Conservation (phyloP, 2,797 vertebrate species). For the Gambelia wislizenii region DNA sequence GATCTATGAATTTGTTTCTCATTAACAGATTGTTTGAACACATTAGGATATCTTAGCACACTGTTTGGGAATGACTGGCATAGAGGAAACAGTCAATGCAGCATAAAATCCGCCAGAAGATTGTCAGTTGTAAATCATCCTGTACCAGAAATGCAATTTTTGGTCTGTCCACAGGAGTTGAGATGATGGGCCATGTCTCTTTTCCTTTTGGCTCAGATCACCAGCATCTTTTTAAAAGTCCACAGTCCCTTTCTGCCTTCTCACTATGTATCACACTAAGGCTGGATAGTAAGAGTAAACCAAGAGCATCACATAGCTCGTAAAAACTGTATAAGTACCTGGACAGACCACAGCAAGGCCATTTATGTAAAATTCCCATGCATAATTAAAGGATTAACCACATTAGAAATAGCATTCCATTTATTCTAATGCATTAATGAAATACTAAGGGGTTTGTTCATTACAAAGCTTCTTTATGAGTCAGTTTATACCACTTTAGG, state of each 20-base stretch:
- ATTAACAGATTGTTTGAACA: not conserved
- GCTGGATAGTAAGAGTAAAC: not conserved
- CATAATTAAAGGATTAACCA: not conserved
- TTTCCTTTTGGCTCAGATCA: not conserved
- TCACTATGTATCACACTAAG: not conserved
- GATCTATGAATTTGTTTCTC: not conserved
- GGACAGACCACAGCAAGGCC: conserved; percentile 10
- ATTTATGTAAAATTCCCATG: not conserved
- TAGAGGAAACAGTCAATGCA: not conserved
- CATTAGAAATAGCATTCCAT: conserved; percentile 9
- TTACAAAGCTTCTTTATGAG: rapidly evolving
- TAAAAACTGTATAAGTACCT: conserved; percentile 19
- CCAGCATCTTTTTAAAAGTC: not conserved
- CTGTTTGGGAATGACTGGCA: not conserved
- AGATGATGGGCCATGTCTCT: not conserved
- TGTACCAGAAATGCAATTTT: not conserved
- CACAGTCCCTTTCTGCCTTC: rapidly evolving
- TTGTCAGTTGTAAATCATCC: not conserved
- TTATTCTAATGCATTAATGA: conserved; percentile 18
- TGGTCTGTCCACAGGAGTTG: not conserved
- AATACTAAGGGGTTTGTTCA: not conserved
- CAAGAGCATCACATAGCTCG: not conserved
- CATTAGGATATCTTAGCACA: not conserved
- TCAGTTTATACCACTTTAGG: not conserved
- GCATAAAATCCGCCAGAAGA: not conserved